Evolutionary conservation across 2,113 vertebrate genomes (phyloP).

Genomic region (Crotalus viridis): DNA sequence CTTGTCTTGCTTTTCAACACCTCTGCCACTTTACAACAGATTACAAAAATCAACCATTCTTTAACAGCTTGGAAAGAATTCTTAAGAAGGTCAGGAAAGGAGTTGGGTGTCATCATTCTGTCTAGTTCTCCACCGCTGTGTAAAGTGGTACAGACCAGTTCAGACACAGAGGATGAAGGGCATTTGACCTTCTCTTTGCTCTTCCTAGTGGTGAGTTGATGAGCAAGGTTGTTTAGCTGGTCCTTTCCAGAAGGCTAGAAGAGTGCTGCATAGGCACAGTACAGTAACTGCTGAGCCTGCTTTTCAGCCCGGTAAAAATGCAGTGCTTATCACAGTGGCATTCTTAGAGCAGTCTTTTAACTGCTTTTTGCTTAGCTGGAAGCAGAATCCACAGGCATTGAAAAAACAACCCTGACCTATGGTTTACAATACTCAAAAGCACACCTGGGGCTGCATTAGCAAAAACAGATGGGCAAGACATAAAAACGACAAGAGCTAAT

Average conservation of each 20-base stretch:
- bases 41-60: not conserved
- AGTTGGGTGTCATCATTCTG: not conserved
- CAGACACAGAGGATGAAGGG: not conserved
- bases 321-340: not conserved
- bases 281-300: not conserved
- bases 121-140: not conserved
- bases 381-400: conserved; percentile 8
- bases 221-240: not conserved
- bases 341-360: conserved; percentile 34
- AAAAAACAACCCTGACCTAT: conserved; percentile 47
- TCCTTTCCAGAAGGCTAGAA: conserved; percentile 5
- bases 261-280: not conserved
- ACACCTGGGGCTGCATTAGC: conserved; percentile 52
- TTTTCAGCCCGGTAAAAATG: conserved; percentile 14
- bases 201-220: not conserved
- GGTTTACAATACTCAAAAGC: conserved; percentile 47
- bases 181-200: not conserved
- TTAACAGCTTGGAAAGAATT: not conserved
- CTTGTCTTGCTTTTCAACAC: not conserved
- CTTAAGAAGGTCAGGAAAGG: not conserved
- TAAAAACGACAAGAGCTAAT: conserved; percentile 54
- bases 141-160: not conserved
- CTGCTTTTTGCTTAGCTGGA: conserved; percentile 23
- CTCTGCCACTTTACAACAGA: not conserved
- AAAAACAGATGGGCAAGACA: conserved; percentile 64